Evolutionary conservation across 2,888 invertebrate species (phyloP).

Genomic region (Drosophila cognata): DNA sequence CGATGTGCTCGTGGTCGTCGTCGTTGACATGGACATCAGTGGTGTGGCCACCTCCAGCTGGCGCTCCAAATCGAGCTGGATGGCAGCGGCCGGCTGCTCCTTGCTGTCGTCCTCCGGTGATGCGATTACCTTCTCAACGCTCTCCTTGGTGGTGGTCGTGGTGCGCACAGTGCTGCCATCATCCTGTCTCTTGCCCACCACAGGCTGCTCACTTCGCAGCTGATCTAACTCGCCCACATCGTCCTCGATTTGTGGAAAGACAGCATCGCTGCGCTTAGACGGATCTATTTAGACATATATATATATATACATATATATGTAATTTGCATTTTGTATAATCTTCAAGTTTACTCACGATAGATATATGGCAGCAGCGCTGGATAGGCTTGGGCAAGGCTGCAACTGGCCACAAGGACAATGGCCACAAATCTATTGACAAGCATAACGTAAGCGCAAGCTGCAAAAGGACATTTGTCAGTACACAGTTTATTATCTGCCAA

Average conservation of each 20-base stretch:
- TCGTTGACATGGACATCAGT: slow-evolving; percentile 68
- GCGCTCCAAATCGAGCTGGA: slow-evolving; percentile 73
- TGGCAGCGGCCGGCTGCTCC: slow-evolving; percentile 11
- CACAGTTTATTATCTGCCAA: slow-evolving; percentile 68
- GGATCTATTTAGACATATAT: slow-evolving; percentile 43
- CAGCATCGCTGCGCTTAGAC: slow-evolving; percentile 46
- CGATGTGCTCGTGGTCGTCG: slow-evolving; percentile 65
- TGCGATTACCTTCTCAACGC: slow-evolving; percentile 63
- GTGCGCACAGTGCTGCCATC: slow-evolving; percentile 60
- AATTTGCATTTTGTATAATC: background rate
- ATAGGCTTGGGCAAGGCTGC: slow-evolving; percentile 77
- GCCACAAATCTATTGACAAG: slow-evolving; percentile 71
- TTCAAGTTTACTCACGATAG: slow-evolving; percentile 57
- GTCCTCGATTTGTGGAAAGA: slow-evolving; percentile 84
- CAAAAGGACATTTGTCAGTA: slow-evolving; percentile 61
- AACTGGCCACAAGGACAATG: slow-evolving; percentile 70
- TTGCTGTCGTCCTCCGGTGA: slow-evolving; percentile 51
- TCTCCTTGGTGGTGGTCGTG: slow-evolving; percentile 64
- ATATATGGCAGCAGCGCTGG: slow-evolving; percentile 78
- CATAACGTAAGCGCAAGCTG: slow-evolving; percentile 68
- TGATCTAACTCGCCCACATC: slow-evolving; percentile 86
- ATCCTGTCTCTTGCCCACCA: slow-evolving; percentile 53
- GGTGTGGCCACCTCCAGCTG: slow-evolving; percentile 82
- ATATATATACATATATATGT: background rate
- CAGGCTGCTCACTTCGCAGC: slow-evolving; percentile 46